Base-by-base conservation (phyloP, 2,888 invertebrate genomes). In the Sesia apiformis region DNA sequence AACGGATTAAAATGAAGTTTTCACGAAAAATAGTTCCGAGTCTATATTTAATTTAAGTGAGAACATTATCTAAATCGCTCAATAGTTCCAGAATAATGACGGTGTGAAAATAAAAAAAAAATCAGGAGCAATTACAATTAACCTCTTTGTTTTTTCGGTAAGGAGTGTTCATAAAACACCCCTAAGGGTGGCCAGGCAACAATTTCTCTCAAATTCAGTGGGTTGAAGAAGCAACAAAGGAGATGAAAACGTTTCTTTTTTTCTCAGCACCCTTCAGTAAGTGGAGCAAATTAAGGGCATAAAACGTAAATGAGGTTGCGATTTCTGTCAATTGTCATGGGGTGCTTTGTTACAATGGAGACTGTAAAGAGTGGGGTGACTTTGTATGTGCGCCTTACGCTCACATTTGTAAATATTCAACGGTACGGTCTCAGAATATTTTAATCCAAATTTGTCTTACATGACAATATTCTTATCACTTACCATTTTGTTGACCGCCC, bases 251-350 rank as follows among this genome's bases (percentile, higher is more conserved):
- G 72, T 74, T 70, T 69, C 60, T 68, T 70, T 71, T 73, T 70
- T 72, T 63, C 64, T 63, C 65, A 55, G 62, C 72, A 68, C 69
- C 73, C 70, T 65, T 61, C 64, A 67, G 69, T 72, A 77, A 81
- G 73, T 77, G 71, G 72, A 67, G 72, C 80, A 84, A 84, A 85
- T 84, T 85, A 85, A 78, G 78, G 73, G 67, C 71, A 78, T 81
- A 80, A 83, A 80, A 76, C 74, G 73, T 67, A 77, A 85, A 82
- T 78, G 80, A 76, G 78, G 76, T 74, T 74, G 74, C 74, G 72
- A 76, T 77, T 76, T 74, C 70, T 72, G 75, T 72, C 78, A 76
- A 79, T 83, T 78, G 76, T 74, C 46, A 46, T 46, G 46, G 46
- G 46, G 46, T 46, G 46, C 46, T 46, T 46, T 46, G 8, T 46